Evolutionary conservation across 2,797 vertebrate species (phyloP).

Genomic region (Melanotaenia trifasciata): DNA sequence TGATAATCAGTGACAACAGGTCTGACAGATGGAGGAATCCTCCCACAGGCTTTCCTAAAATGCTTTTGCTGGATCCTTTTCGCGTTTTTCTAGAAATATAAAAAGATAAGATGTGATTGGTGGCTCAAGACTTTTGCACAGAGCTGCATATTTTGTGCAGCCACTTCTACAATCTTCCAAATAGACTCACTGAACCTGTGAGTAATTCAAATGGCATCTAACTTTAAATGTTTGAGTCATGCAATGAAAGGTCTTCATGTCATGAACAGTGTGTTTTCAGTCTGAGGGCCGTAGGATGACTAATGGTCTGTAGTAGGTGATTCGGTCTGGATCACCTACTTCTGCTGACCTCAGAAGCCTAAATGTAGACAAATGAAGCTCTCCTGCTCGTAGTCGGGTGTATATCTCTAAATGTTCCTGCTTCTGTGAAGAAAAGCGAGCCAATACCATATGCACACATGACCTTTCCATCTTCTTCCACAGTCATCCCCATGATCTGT

Average conservation of each 20-base stretch:
- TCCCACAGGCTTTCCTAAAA: too few species aligned
- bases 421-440: background rate
- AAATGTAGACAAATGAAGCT: background rate
- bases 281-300: conserved; percentile 35
- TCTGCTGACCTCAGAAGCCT: conserved; percentile 28
- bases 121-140: too few species aligned
- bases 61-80: too few species aligned
- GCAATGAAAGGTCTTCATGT: conserved; percentile 34
- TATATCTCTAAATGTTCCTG: background rate
- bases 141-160: background rate
- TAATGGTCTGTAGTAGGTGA: conserved; percentile 26
- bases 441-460: background rate
- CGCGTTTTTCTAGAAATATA: too few species aligned
- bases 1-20: too few species aligned
- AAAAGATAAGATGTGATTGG: too few species aligned
- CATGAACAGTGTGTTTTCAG: conserved; percentile 15
- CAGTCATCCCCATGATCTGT: conserved; percentile 5
- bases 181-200: conserved; percentile 5
- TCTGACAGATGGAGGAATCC: too few species aligned
- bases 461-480: conserved; percentile 29
- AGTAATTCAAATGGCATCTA: conserved; percentile 35
- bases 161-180: background rate
- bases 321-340: conserved; percentile 17
- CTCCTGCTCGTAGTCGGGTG: background rate
- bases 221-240: conserved; percentile 35